Conservation (phyloP, 2,888 invertebrate species). For the Tachystola acroxantha region DNA sequence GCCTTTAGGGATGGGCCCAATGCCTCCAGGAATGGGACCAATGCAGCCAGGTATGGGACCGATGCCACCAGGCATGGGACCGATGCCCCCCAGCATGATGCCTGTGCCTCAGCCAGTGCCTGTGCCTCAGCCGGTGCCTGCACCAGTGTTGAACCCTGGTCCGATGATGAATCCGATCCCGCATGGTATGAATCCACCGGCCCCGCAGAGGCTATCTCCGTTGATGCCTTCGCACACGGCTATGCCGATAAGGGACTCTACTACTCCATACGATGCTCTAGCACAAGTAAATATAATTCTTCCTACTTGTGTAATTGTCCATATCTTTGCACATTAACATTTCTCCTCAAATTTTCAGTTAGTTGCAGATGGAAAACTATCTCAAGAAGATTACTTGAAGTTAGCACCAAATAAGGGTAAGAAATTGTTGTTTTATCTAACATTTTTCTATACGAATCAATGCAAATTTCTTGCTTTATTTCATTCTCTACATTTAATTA, state of each 20-base stretch:
- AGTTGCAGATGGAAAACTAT: slow-evolving; percentile 67
- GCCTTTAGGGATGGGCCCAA: too few relatives aligned
- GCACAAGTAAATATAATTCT: slow-evolving; percentile 53
- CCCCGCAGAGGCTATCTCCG: slow-evolving; percentile 26
- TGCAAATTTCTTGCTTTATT: neutral
- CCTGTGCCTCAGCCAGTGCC: too few relatives aligned
- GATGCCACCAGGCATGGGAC: too few relatives aligned
- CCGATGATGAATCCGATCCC: slow-evolving; percentile 18
- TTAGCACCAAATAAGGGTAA: slow-evolving; percentile 67
- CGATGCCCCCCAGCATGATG: too few relatives aligned
- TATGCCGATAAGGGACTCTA: slow-evolving; percentile 16
- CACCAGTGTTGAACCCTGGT: slow-evolving; percentile 22
- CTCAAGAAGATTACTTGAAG: slow-evolving; percentile 65
- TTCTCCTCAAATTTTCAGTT: slow-evolving; percentile 54
- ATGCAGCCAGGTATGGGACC: too few relatives aligned
- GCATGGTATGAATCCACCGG: slow-evolving; percentile 31
- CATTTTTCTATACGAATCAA: neutral
- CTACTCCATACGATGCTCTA: slow-evolving; percentile 54
- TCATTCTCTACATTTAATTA: slow-evolving; percentile 2
- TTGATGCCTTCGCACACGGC: slow-evolving; percentile 11
- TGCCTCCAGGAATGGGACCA: too few relatives aligned
- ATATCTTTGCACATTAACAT: slow-evolving; percentile 5
- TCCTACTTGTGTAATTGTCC: slow-evolving; percentile 2
- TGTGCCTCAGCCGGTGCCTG: slow-evolving; percentile 23
- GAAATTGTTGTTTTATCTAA: slow-evolving; percentile 5